Evolutionary conservation across 2,797 vertebrate genomes (phyloP).

Genomic region (Cynopterus sphinx): DNA sequence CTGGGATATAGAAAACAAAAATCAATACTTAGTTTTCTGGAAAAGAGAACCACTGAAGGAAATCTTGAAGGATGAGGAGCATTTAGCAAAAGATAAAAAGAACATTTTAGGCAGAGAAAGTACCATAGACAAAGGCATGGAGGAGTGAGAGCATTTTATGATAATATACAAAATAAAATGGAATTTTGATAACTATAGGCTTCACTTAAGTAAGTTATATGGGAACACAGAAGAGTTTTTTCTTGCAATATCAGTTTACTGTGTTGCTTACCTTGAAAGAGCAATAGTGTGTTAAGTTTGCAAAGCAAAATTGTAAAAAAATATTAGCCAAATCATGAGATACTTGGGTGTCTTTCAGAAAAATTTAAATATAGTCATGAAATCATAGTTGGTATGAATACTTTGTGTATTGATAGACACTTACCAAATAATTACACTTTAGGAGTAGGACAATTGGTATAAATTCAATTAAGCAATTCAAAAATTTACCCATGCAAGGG

Average conservation of each 20-base stretch:
- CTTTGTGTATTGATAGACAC: neutral
- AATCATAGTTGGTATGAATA: neutral
- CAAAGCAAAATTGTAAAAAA: neutral
- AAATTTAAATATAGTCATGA: neutral
- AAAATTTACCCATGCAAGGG: neutral
- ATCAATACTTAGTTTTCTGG: neutral
- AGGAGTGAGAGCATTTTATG: neutral
- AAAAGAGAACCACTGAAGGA: neutral
- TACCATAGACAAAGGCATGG: neutral
- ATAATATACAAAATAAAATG: neutral
- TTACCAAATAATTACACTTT: neutral
- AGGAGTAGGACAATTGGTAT: neutral
- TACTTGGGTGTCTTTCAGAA: neutral
- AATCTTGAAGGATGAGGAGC: neutral
- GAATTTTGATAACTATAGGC: neutral
- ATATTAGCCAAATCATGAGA: neutral
- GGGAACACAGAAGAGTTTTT: neutral
- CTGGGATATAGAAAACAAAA: neutral
- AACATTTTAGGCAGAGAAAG: neutral
- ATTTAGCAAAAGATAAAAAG: neutral
- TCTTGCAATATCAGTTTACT: neutral
- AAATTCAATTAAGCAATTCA: neutral
- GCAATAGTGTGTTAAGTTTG: neutral
- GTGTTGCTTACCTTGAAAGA: neutral
- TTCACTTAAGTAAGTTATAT: neutral